Evolutionary conservation across 2,888 invertebrate genomes (phyloP).

Genomic region (Epirrhoe tristata): DNA sequence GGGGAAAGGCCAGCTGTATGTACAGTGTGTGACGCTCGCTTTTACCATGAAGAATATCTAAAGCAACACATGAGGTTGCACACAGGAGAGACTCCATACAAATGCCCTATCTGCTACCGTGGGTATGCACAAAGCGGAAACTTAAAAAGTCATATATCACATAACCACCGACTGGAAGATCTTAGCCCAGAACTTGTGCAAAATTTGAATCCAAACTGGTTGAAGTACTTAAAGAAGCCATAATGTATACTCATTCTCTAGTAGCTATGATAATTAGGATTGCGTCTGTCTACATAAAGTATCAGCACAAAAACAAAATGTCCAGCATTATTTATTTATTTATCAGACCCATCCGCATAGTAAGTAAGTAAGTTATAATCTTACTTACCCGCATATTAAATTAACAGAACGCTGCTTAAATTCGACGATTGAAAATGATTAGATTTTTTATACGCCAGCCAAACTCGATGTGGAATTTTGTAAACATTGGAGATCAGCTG

Average conservation of each 20-base stretch:
- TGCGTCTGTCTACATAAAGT: not conserved
- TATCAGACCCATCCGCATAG: too few relatives aligned
- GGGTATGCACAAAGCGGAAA: slow-evolving; percentile 80
- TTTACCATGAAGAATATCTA: slow-evolving; percentile 76
- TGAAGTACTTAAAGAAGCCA: slow-evolving; percentile 65
- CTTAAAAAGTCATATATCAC: slow-evolving; percentile 76
- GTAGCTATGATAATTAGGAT: not conserved
- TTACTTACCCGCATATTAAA: too few relatives aligned
- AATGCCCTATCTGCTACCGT: slow-evolving; percentile 77
- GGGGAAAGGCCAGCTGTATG: slow-evolving; percentile 78
- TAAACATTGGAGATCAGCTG: too few relatives aligned
- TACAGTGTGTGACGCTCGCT: slow-evolving; percentile 68
- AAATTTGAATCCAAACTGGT: slow-evolving; percentile 72
- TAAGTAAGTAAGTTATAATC: too few relatives aligned
- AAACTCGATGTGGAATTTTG: too few relatives aligned
- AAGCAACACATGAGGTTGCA: slow-evolving; percentile 79
- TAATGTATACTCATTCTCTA: not conserved
- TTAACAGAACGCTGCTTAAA: too few relatives aligned
- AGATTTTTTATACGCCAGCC: too few relatives aligned
- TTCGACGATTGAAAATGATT: too few relatives aligned
- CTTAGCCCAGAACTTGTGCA: slow-evolving; percentile 65
- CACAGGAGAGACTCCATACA: slow-evolving; percentile 80
- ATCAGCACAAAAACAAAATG: too few relatives aligned
- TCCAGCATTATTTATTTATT: too few relatives aligned
- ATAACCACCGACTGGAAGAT: slow-evolving; percentile 74